Conservation (phyloP, 2,113 vertebrate genomes). For the Pseudorasbora parva region DNA sequence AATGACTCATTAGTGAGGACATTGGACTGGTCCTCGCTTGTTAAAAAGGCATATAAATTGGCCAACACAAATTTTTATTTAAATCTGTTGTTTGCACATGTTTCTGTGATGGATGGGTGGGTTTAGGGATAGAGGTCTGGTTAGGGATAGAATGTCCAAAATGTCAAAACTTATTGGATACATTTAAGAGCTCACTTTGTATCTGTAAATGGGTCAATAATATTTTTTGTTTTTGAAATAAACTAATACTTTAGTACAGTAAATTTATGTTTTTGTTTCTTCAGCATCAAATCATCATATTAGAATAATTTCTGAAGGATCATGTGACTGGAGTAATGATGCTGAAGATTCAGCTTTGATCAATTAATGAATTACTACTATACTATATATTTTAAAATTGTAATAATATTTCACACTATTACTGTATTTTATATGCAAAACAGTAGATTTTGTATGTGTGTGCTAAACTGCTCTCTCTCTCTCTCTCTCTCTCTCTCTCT, state of each 20-base stretch:
- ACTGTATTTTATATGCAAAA: neutral
- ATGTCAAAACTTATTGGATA: too few relatives aligned
- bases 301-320: neutral
- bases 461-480: neutral
- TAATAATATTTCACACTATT: neutral
- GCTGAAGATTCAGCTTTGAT: neutral
- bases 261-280: too few relatives aligned
- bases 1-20: too few relatives aligned
- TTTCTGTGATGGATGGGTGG: too few relatives aligned
- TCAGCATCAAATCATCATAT: neutral
- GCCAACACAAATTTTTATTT: too few relatives aligned
- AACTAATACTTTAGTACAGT: neutral
- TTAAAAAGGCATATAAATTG: too few relatives aligned
- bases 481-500: slow-evolving; percentile 36
- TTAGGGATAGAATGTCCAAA: too few relatives aligned
- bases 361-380: neutral
- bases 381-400: neutral
- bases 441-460: neutral
- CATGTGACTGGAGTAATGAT: neutral
- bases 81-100: too few relatives aligned
- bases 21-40: too few relatives aligned
- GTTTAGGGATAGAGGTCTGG: too few relatives aligned
- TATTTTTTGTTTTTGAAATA: too few relatives aligned
- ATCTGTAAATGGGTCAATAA: neutral
- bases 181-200: neutral